A percentile compares a stretch with the other conserved stretches of the same genome.
Evolutionary conservation across 2,797 vertebrate genomes (phyloP).

Genomic region (Myotis pilosus): DNA sequence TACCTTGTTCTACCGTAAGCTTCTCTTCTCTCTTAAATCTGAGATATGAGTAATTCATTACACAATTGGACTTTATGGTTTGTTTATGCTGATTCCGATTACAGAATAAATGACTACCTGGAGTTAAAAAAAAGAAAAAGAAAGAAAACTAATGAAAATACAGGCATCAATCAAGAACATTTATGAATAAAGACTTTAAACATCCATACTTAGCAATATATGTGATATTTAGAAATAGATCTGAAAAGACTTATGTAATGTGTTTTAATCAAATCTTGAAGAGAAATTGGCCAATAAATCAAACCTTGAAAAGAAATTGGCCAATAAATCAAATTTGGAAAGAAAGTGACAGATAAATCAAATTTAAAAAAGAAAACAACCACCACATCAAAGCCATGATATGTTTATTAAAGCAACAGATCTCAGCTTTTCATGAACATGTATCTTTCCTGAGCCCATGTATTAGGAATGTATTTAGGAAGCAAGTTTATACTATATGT

Average conservation of each 20-base stretch:
- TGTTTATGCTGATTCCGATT: conserved; percentile 83
- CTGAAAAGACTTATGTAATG: conserved; percentile 77
- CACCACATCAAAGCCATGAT: conserved; percentile 70
- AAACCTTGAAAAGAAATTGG: conserved; percentile 82
- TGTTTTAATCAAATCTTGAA: conserved; percentile 84
- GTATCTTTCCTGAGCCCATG: conserved; percentile 37
- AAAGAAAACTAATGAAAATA: conserved; percentile 69
- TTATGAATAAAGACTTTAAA: conserved; percentile 81
- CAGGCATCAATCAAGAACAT: conserved; percentile 77
- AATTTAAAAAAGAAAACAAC: conserved; percentile 79
- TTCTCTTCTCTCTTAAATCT: conserved; percentile 45
- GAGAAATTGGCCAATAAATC: conserved; percentile 83
- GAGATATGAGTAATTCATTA: conserved; percentile 74
- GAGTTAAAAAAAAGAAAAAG: conserved; percentile 43
- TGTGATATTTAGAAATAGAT: conserved; percentile 81
- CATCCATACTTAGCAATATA: conserved; percentile 67
- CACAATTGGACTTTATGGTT: conserved; percentile 78
- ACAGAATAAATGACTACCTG: conserved; percentile 74
- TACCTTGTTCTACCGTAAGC: conserved; percentile 11
- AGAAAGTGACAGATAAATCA: conserved; percentile 82
- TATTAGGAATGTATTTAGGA: conserved; percentile 54
- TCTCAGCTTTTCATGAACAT: conserved; percentile 27
- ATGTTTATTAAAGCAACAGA: conserved; percentile 78
- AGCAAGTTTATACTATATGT: not conserved
- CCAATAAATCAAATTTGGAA: conserved; percentile 82